A percentile compares a stretch with the other conserved stretches of the same genome.
Conservation (phyloP, 2,888 invertebrate genomes). For the Eupithecia subumbrata region DNA sequence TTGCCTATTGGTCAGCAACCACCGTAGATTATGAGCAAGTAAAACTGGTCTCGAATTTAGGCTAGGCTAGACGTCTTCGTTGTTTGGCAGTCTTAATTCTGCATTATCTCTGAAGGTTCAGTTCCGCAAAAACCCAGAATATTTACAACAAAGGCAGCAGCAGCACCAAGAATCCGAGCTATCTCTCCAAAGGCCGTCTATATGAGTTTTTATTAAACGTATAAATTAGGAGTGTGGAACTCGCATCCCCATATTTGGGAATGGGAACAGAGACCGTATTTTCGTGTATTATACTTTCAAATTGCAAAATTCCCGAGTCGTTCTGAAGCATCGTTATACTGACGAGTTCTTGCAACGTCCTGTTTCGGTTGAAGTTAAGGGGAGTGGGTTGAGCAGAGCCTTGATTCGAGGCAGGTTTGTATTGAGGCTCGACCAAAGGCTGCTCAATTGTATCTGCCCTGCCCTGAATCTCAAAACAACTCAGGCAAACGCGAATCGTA, state of each 20-base stretch:
- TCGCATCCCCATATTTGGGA: slow-evolving; percentile 56
- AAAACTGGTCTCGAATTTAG: neutral
- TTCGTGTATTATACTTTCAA: slow-evolving; percentile 78
- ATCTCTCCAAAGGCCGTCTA: slow-evolving; percentile 55
- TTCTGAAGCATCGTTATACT: slow-evolving; percentile 68
- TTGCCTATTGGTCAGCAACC: neutral
- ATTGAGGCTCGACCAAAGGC: neutral
- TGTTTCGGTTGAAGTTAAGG: slow-evolving; percentile 34
- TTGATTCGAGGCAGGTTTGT: neutral
- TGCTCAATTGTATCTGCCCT: neutral
- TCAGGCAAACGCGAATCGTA: neutral
- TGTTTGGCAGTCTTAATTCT: neutral
- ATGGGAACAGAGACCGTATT: slow-evolving; percentile 59
- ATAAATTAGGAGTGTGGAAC: slow-evolving; percentile 70
- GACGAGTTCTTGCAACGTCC: slow-evolving; percentile 56
- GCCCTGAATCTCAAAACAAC: neutral
- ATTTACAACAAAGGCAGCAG: slow-evolving; percentile 65
- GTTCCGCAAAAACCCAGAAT: slow-evolving; percentile 63
- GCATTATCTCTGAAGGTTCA: neutral
- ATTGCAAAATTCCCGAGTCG: slow-evolving; percentile 64
- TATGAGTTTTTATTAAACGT: slow-evolving; percentile 73
- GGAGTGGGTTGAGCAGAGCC: slow-evolving; percentile 6
- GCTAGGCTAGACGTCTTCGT: neutral
- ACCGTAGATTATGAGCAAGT: neutral
- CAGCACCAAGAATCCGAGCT: slow-evolving; percentile 38